phyloP scores from a whole-genome alignment of 2,888 invertebrate species.

The Cryptus viduatorius region DNA sequence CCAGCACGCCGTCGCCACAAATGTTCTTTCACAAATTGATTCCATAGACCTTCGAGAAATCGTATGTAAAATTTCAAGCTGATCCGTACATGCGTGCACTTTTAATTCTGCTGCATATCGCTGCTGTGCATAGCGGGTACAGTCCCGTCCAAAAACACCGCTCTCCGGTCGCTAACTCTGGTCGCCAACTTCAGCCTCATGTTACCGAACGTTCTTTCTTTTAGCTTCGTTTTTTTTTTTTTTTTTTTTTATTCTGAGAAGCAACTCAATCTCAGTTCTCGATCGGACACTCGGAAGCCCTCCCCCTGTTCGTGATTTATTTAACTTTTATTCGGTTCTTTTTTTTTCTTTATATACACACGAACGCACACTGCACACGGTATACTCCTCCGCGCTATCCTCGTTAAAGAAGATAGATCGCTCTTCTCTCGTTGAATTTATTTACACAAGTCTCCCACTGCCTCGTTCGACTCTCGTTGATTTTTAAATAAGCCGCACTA shows the following conservation, averaged over 20 bases:
- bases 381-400: constrained; percentile 3
- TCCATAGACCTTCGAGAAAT: no score
- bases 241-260: neutral
- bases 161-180: no score
- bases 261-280: constrained; percentile 2
- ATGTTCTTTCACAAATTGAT: no score
- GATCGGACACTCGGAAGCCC: constrained; percentile 11
- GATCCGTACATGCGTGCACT: no score
- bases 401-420: constrained; percentile 41
- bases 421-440: constrained; percentile 35
- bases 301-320: neutral
- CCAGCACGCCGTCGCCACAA: no score
- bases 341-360: constrained; percentile 9
- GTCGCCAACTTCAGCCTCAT: no score
- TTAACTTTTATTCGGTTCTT: neutral
- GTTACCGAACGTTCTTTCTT: neutral
- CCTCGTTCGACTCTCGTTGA: neutral
- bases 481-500: neutral
- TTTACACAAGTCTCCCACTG: constrained; percentile 24
- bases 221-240: neutral
- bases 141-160: no score
- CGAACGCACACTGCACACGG: constrained; percentile 28
- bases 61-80: no score
- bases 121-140: no score
- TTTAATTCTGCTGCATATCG: no score